Base-by-base conservation (phyloP, 2,888 invertebrate genomes). In the Scaptomyza flava region DNA sequence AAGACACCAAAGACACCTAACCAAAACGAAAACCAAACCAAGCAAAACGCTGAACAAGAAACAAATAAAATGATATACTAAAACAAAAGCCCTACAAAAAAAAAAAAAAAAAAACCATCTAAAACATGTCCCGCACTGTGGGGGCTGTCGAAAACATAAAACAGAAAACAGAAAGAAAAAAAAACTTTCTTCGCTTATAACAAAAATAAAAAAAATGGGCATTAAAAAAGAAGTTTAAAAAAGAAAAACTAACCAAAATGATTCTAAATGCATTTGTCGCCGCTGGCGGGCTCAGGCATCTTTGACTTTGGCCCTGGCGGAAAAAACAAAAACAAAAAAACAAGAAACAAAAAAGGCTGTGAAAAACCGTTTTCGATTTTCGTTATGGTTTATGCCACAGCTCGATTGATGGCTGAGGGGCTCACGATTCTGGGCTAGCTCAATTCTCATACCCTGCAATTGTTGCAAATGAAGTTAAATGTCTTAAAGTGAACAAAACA, bases 351-450 rank as follows among this genome's bases (percentile, higher is more conserved):
- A 69, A 70, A 57, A 36, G 51, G 65, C 72, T 77, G 86, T 77
- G 81, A 83, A 81, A 80, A 81, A 83, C 69, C 66, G 87, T 86
- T 83, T 86, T 82, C 83, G 84, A 86, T 81, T 86, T 86, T 86
- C 68, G 67, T 68, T 72, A 79, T 81, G 76, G 54, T 68, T 81
- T 69, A 33, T 62, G 66, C 62, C 66, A 34, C 54, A 66, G 61
- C 56, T 69, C 87, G 77, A 80, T 79, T 87, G 79, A 85, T 81
- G 87, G 74, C 87, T 85, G 69, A 62, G 68, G 76, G 76, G 79
- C 87, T 81, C 87, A 84, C 87, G 87, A 85, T 77, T 73, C 57
- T 48, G 2, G 27, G 36, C 53, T 64, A 60, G 61, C 42, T 38
- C 27, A 27, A 48, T 72, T 61, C 33, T 14, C 5, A 68, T 68